These are phyloP conservation scores for Sitta europaea DNA, from an alignment of 2,113 vertebrate genomes.

Conservation along the genomic window DNA sequence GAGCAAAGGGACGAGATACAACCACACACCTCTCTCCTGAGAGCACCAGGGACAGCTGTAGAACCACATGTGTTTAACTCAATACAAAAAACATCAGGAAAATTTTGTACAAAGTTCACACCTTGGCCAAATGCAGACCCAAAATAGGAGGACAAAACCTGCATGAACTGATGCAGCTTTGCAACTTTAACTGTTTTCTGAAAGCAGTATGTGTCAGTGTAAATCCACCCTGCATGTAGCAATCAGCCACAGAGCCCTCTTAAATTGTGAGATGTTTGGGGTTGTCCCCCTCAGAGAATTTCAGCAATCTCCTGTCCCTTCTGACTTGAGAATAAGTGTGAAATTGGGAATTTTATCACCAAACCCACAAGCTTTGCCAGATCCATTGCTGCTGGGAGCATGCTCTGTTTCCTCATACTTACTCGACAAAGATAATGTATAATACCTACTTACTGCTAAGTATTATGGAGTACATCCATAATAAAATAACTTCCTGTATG, in stretches of 20 bases:
- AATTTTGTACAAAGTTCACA: not conserved
- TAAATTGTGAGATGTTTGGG: not conserved
- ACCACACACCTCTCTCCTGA: not conserved
- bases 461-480: not conserved
- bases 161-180: not conserved
- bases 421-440: rapidly evolving
- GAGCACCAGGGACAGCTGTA: not conserved
- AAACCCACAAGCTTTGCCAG: not conserved
- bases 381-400: not conserved
- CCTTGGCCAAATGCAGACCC: not conserved
- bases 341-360: not conserved
- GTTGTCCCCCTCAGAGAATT: not conserved
- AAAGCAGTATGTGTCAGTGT: not conserved
- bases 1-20: not conserved
- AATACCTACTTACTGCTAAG: not conserved
- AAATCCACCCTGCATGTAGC: not conserved
- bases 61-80: not conserved
- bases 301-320: not conserved
- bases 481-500: not conserved
- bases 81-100: not conserved
- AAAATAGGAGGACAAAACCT: not conserved
- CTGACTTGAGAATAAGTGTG: not conserved
- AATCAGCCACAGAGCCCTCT: not conserved
- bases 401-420: not conserved
- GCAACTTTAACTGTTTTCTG: not conserved